These are phyloP conservation scores for Melanerpes formicivorus DNA, from an alignment of 2,113 vertebrate genomes.

Conservation along the genomic window DNA sequence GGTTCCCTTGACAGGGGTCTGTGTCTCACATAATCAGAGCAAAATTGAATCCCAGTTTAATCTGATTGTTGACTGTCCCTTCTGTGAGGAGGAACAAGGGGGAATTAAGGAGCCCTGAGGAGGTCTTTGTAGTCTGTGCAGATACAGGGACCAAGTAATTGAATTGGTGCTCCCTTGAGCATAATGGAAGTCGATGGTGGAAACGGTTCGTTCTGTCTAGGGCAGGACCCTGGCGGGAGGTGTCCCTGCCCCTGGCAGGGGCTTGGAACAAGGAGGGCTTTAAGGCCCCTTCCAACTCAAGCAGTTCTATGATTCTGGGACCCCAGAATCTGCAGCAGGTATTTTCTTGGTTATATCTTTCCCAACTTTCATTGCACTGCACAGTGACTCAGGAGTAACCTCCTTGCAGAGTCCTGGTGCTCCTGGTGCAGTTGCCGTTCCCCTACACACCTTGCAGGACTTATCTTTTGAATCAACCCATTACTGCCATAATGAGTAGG, in stretches of 20 bases:
- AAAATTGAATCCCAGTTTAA: not conserved
- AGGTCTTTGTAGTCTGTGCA: not conserved
- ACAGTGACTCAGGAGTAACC: not conserved
- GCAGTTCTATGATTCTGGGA: no score
- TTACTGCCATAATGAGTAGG: not conserved
- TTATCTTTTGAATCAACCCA: not conserved
- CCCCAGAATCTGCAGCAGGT: not conserved
- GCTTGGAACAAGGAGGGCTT: no score
- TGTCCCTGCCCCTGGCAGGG: no score
- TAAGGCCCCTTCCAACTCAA: no score
- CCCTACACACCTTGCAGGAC: not conserved
- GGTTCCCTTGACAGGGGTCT: not conserved
- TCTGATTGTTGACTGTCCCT: not conserved
- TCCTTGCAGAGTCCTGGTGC: accelerated
- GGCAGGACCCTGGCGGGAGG: not conserved
- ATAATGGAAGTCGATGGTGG: not conserved
- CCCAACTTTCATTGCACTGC: not conserved
- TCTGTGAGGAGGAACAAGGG: not conserved
- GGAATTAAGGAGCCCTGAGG: conserved; percentile 10
- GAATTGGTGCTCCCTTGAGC: not conserved
- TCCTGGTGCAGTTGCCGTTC: not conserved
- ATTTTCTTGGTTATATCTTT: not conserved
- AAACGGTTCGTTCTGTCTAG: not conserved
- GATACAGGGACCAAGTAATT: not conserved
- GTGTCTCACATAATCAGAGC: not conserved